phyloP scores from a whole-genome alignment of 2,888 invertebrate species.

The Pachliopta kotzebuea region DNA sequence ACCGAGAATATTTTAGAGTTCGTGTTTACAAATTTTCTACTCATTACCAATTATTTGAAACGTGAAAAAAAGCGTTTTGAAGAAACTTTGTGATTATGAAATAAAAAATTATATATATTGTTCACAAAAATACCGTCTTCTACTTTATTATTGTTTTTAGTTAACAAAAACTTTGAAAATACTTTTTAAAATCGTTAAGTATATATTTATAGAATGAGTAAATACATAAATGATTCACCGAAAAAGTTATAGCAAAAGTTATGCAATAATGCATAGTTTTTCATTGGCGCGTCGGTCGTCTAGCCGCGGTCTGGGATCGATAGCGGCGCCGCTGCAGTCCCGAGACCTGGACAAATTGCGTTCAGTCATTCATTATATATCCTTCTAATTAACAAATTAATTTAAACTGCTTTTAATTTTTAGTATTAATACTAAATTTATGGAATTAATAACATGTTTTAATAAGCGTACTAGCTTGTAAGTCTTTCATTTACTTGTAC shows the following conservation, averaged over 20 bases:
- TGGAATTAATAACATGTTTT: no score
- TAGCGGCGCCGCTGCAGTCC: constrained; percentile 51
- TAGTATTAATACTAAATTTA: no score
- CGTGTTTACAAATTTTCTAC: neutral
- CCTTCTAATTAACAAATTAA: constrained; percentile 14
- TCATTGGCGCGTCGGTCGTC: constrained; percentile 63
- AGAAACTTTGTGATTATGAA: neutral
- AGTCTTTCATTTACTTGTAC: no score
- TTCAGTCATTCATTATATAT: constrained; percentile 13
- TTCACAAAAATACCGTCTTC: neutral
- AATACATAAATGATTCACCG: constrained; percentile 3
- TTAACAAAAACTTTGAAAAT: no score
- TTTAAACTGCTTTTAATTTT: neutral
- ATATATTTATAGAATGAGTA: neutral
- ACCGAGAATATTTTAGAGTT: neutral
- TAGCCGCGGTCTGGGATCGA: constrained; percentile 62
- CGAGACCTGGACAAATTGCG: constrained; percentile 41
- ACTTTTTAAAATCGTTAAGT: no score
- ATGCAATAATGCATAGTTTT: constrained; percentile 64
- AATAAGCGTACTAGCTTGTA: no score
- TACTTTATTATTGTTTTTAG: neutral
- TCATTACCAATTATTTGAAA: constrained; percentile 1
- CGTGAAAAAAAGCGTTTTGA: constrained; percentile 1
- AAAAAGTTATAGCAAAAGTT: constrained; percentile 27
- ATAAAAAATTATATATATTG: neutral